Evolutionary conservation across 2,797 vertebrate species (phyloP), one percentile per base, ranked within the genome.

Genomic region (Pterois miles): DNA sequence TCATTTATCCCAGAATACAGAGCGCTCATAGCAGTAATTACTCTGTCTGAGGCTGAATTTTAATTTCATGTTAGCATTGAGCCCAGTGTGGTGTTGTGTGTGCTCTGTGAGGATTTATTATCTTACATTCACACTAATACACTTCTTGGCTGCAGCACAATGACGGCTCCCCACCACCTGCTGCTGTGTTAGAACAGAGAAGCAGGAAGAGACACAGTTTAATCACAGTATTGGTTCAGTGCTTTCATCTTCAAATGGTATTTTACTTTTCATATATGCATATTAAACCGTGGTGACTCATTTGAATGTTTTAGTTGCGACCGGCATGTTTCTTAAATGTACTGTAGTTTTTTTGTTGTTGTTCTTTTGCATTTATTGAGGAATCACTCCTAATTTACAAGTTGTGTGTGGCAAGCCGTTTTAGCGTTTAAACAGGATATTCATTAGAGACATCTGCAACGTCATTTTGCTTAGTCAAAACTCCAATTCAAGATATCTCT

Each of bases 181-280:
- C 90, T 91, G 91, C 63, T 77, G 81, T 86, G 81, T 84, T 65
- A 76, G 67, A 85, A 78, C 70, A 77, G 50, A 76, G 65, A 85
- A 57, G 54, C 78, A 77, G 68, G 72, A 52, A 59, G 46, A 70
- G 31, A 70, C 29, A 18, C 53, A 58, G 65, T 74, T 67, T 71
- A 66, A 80, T 85, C 74, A 66, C 48, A 75, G 22, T 29, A 38
- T 46, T 10, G 22, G 23, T 66, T 80, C 31, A n/a, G 6, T 14
- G 6, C 52, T 81, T 80, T 82, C 48, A 43, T 81, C 48, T 36
- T 76, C 9, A 66, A 57, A 68, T 58, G 6, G 8, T 33, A 18
- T 67, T 81, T 80, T 52, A 18, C 40, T 20, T 84, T 69, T 31
- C 8, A 48, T 71, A 38, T 33, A 43, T 57, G 22, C 3, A 27